Percentiles rank a stretch among this genome's conserved stretches.
Conservation (phyloP, 2,797 vertebrate genomes). For the Limnodromus scolopaceus region DNA sequence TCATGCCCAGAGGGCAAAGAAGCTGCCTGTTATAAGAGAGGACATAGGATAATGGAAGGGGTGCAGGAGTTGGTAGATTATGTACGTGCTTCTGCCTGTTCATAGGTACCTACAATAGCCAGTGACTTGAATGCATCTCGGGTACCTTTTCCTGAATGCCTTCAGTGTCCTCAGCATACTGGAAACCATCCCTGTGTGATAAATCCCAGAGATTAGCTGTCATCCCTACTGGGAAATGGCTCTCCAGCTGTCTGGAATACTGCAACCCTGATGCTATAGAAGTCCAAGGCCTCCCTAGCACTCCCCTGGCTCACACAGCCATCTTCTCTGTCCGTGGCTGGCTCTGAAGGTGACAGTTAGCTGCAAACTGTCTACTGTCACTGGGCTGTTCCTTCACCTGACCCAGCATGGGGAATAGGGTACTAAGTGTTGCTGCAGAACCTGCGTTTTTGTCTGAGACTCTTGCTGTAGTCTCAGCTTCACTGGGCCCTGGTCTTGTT, state of each 20-base stretch:
- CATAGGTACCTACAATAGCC: neutral
- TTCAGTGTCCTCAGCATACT: neutral
- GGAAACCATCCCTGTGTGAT: neutral
- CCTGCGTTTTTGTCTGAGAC: neutral
- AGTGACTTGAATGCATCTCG: neutral
- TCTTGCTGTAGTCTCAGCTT: neutral
- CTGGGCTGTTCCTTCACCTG: neutral
- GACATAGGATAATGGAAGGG: neutral
- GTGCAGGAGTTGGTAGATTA: neutral
- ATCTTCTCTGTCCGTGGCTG: neutral
- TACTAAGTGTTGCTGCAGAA: neutral
- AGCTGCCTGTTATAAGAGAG: neutral
- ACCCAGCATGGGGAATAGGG: neutral
- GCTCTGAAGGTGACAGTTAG: neutral
- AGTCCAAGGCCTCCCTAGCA: neutral
- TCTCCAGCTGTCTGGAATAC: neutral
- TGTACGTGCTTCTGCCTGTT: neutral
- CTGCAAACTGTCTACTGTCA: neutral
- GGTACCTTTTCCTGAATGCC: neutral
- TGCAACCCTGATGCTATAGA: neutral
- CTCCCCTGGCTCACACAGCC: neutral
- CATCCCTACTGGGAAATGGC: neutral
- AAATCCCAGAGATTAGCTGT: neutral
- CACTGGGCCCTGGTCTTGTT: neutral
- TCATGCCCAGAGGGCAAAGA: neutral